Percentiles rank a stretch among this genome's conserved stretches.
Conservation (phyloP, 92 coral and sea anemone species). For the Pocillopora grandis region DNA sequence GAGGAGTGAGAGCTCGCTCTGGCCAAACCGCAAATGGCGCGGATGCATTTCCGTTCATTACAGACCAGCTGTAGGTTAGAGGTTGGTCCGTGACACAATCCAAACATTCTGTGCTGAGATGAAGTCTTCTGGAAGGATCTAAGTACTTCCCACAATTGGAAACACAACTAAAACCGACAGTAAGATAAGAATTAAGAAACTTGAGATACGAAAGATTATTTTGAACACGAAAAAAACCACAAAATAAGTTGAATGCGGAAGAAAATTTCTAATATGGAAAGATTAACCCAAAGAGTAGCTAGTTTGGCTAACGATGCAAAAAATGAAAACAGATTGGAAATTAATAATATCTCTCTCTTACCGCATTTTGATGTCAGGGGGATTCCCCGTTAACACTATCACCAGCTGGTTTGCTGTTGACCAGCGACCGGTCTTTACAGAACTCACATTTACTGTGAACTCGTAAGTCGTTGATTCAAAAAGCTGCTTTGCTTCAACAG, state of each 20-base stretch:
- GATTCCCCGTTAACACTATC: constrained; percentile 64
- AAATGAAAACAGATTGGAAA: too few species aligned
- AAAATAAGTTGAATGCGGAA: too few species aligned
- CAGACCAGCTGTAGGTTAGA: constrained; percentile 69
- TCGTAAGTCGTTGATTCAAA: constrained; percentile 65
- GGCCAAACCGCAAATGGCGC: constrained; percentile 62
- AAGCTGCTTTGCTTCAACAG: constrained; percentile 62
- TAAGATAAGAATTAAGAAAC: too few species aligned
- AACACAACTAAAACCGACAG: constrained; percentile 5
- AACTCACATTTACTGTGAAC: constrained; percentile 72
- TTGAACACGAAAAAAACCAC: too few species aligned
- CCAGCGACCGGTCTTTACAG: constrained; percentile 41
- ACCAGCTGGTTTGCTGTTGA: constrained; percentile 63
- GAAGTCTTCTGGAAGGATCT: constrained; percentile 59
- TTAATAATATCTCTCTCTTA: constrained; percentile 6
- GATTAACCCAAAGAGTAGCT: too few species aligned
- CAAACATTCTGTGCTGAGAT: constrained; percentile 51
- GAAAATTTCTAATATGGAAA: too few species aligned
- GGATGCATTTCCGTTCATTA: constrained; percentile 3
- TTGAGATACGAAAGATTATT: too few species aligned
- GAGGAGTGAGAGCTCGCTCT: constrained; percentile 50
- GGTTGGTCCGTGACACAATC: constrained; percentile 42
- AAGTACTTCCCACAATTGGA: constrained; percentile 65
- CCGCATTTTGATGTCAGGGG: constrained; percentile 77
- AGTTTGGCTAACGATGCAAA: too few species aligned